Evolutionary conservation across 1,140 invertebrate genomes (phyloP).

Genomic region (Sycobia sp.): DNA sequence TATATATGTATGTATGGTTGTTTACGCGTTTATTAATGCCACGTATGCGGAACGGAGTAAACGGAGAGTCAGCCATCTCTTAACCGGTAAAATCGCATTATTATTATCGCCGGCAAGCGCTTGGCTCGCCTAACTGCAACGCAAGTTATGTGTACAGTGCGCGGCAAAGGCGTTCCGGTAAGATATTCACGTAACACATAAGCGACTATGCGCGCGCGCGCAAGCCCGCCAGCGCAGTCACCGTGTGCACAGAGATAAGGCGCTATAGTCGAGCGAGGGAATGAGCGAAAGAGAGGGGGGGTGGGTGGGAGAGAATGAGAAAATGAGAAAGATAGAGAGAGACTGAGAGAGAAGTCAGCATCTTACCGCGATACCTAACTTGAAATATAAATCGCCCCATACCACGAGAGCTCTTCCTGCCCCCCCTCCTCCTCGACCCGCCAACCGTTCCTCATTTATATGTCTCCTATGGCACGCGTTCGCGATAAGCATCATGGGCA

Average conservation of each 20-base stretch:
- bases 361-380: conserved; percentile 31
- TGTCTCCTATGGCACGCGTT: conserved; percentile 8
- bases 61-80: neutral
- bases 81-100: too few species aligned
- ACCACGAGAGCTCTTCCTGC: conserved; percentile 12
- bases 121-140: neutral
- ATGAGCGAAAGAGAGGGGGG: too few species aligned
- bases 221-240: conserved; percentile 40
- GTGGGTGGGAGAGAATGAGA: too few species aligned
- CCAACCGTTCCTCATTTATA: conserved; percentile 3
- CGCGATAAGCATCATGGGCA: conserved; percentile 30
- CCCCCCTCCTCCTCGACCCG: conserved; percentile 1
- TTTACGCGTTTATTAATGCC: neutral
- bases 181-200: conserved; percentile 55
- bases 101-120: conserved; percentile 16
- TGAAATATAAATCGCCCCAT: conserved; percentile 36
- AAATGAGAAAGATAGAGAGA: neutral
- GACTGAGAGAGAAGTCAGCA: conserved; percentile 15
- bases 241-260: conserved; percentile 53
- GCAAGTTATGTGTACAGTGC: conserved; percentile 2
- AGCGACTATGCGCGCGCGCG: conserved; percentile 48
- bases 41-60: neutral
- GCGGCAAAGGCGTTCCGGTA: conserved; percentile 42
- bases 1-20: too few species aligned
- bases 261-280: neutral